phyloP scores from a whole-genome alignment of 2,113 vertebrate genomes.

The Solea senegalensis region DNA sequence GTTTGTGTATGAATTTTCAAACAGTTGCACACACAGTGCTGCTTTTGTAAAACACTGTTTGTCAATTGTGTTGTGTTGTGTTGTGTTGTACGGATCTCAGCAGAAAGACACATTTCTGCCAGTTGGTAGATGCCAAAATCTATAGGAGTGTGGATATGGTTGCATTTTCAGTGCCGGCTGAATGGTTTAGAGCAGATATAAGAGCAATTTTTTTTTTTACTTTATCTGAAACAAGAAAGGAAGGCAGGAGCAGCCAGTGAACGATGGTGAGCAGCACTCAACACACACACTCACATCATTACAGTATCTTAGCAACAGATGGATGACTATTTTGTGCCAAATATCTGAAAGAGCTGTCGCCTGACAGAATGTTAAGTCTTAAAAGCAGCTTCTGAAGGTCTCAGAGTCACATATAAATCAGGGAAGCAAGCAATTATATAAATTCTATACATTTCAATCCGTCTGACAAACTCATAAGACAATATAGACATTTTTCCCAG shows the following conservation, averaged over 20 bases:
- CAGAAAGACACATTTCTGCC: neutral
- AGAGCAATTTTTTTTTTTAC: slow-evolving; percentile 6
- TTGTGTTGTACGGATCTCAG: neutral
- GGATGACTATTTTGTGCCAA: slow-evolving; percentile 49
- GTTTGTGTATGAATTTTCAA: neutral
- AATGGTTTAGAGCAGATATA: slow-evolving; percentile 3
- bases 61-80: slow-evolving; percentile 6
- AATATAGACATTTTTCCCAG: neutral
- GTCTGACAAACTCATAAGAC: slow-evolving; percentile 21
- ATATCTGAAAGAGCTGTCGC: slow-evolving; percentile 42
- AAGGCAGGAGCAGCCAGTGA: slow-evolving; percentile 29
- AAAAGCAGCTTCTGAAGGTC: slow-evolving; percentile 18
- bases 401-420: slow-evolving; percentile 19
- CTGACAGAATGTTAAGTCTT: slow-evolving; percentile 36
- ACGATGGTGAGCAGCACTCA: slow-evolving; percentile 29
- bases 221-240: slow-evolving; percentile 15
- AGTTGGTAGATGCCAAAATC: neutral
- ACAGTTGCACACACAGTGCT: neutral
- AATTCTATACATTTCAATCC: slow-evolving; percentile 8
- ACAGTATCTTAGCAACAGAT: slow-evolving; percentile 77
- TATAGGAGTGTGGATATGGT: neutral
- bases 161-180: neutral
- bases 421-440: slow-evolving; percentile 2
- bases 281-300: slow-evolving; percentile 44
- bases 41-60: neutral